These are phyloP conservation scores for Spodoptera picta DNA, from an alignment of 2,888 invertebrate species.

Conservation along the genomic window DNA sequence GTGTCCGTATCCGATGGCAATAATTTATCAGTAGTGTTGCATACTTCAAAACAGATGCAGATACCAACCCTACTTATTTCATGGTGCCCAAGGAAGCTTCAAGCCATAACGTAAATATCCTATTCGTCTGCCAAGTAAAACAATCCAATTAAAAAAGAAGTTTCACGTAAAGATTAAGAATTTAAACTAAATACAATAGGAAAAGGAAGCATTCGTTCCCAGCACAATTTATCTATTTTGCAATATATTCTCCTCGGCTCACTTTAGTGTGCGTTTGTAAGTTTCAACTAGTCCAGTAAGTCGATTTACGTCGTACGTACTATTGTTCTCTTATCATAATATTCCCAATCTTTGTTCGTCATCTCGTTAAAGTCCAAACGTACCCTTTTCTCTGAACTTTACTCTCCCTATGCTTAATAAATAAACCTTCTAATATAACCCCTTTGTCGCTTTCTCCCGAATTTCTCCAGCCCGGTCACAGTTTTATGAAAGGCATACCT, in stretches of 20 bases:
- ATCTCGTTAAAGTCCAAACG: conserved; percentile 20
- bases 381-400: conserved; percentile 44
- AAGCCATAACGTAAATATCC: conserved; percentile 1
- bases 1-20: conserved; percentile 31
- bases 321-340: conserved; percentile 20
- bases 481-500: conserved; percentile 40
- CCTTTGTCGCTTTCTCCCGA: conserved; percentile 45
- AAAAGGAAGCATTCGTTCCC: conserved; percentile 40
- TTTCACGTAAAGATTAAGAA: conserved; percentile 55
- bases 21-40: conserved; percentile 37
- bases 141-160: conserved; percentile 68
- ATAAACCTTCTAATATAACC: conserved; percentile 51
- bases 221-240: conserved; percentile 23
- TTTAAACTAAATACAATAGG: conserved; percentile 57
- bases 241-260: conserved; percentile 25
- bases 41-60: conserved; percentile 8
- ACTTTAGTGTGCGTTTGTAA: conserved; percentile 33
- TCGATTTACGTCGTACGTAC: conserved; percentile 23
- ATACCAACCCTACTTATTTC: neutral
- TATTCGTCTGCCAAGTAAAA: conserved; percentile 50
- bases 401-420: conserved; percentile 44
- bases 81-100: neutral
- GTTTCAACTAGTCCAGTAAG: conserved; percentile 21
- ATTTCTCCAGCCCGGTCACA: conserved; percentile 28
- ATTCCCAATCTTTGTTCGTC: conserved; percentile 9